Base-by-base conservation (phyloP, 2,888 invertebrate species). In the Ochlodes sylvanus region DNA sequence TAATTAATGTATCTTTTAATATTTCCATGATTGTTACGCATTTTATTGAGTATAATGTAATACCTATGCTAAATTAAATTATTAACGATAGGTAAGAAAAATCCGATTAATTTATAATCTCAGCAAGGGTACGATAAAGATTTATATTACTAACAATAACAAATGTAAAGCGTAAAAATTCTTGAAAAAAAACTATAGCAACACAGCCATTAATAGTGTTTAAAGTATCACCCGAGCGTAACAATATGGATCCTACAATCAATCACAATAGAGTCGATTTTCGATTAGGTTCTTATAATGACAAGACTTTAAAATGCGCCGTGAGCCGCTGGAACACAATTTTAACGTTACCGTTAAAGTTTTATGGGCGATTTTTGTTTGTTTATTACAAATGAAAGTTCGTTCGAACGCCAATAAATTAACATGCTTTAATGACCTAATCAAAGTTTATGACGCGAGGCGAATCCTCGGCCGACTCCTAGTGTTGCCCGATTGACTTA, bases 401-500 rank as follows among this genome's bases (percentile, higher is more conserved):
- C 17, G 88, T 86, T 86, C 83, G 89, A 85, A 87, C 84, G 83
- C 85, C 87, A 89, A 93, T 93, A 93, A 93, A 93, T 93, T 93
- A 93, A 86, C 87, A 86, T 87, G 85, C 86, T 91, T 92, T 93
- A 93, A 93, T 92, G 92, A 91, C 86, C 90, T 92, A 93, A 93
- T 93, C 93, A 92, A 92, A 91, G 87, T 93, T 93, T 93, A 93
- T 91, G 93, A 91, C 85, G 89, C 92, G 90, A 84, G 85, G 84
- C 93, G 92, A 93, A 93, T 93, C 87, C 88, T 76, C 82, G 69
- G 56, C 78, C 80, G 86, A 92, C 93, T 93, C 86, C 93, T 93
- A 92, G 93, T 93, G 91, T 93, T 93, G 86, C 78, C 77, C 84
- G 87, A 91, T 92, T 89, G 91, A 92, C 91, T 92, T 92, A 90